Conservation (phyloP, 2,888 invertebrate species). For the Pristionchus maxplancki region DNA sequence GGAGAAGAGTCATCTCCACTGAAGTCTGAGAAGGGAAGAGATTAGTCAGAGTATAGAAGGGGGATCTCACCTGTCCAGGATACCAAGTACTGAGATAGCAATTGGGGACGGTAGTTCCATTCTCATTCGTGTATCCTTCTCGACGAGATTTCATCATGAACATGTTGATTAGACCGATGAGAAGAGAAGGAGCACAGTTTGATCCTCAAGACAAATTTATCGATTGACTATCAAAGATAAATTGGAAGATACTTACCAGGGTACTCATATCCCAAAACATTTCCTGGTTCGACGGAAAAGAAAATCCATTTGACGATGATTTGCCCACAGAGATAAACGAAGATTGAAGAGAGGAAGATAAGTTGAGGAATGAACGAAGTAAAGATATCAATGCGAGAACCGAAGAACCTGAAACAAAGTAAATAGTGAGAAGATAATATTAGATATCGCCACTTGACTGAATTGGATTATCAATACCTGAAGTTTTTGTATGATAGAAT, state of each 20-base stretch:
- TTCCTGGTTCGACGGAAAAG: conserved; percentile 61
- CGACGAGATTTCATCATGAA: conserved; percentile 65
- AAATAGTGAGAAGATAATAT: too few relatives aligned
- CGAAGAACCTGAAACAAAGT: conserved; percentile 79
- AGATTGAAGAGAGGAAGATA: conserved; percentile 90
- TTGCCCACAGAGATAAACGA: conserved; percentile 93
- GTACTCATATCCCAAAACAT: conserved; percentile 70
- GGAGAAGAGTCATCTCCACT: conserved; percentile 77
- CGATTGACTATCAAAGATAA: not conserved
- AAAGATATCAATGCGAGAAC: conserved; percentile 86
- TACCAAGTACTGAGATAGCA: conserved; percentile 77
- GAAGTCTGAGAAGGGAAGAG: conserved; percentile 60
- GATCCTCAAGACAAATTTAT: conserved; percentile 59
- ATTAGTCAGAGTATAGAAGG: not conserved
- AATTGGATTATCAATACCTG: too few relatives aligned
- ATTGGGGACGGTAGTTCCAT: conserved; percentile 57
- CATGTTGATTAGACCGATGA: conserved; percentile 74
- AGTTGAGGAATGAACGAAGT: conserved; percentile 96
- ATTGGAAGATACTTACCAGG: conserved; percentile 59
- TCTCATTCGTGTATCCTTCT: conserved; percentile 59
- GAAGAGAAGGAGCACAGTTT: conserved; percentile 74
- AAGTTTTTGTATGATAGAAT: conserved; percentile 72
- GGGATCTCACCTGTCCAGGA: conserved; percentile 73
- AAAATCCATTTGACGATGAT: conserved; percentile 95
- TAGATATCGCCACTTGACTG: too few relatives aligned